Evolutionary conservation across 2,888 invertebrate genomes (phyloP), one percentile per base, ranked within the genome.

Genomic region (Gymnocheta viridis): DNA sequence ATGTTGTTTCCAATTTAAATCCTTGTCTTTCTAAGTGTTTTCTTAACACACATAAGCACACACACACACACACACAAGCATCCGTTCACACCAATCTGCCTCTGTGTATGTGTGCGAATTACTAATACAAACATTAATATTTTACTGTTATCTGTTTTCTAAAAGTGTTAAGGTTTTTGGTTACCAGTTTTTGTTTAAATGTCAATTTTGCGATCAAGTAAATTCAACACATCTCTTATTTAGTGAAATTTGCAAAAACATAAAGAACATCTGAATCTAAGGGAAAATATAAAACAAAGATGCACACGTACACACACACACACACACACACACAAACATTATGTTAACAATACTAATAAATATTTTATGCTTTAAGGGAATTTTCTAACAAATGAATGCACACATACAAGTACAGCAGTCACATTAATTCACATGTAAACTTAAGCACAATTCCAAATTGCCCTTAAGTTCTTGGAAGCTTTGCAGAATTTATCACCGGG

Each of bases 181-280:
- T 82, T 82, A 58, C 54, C 73, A 82, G 69, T 73, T 67, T 60
- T 74, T 69, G 29, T 79, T 82, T 66, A 74, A 70, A 82, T 82
- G 82, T 70, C 85, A 85, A 82, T 74, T 80, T 79, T 85, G 78
- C 76, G 79, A 78, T 85, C 78, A 85, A 69, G 82, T 54, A 82
- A 85, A 85, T 78, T 70, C 58, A 70, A 81, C 77, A 77, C 62
- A 51, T 78, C 44, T 82, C 62, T 62, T 27, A 41, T 60, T 64
- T 62, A 17, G 56, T 24, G 56, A 56, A 56, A 66, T 32, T 72
- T 29, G n/a, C 47, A 27, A 38, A 41, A 58, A 47, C n/a, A 35
- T 41, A 24, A 60, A 73, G 6, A 4, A 60, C 64, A 19, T 51
- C 22, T 60, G 35, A 70, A 76, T 47, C 64, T 38, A 41, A 69